Evolutionary conservation across 2,113 vertebrate genomes (phyloP).

Genomic region (Aptenodytes patagonicus): DNA sequence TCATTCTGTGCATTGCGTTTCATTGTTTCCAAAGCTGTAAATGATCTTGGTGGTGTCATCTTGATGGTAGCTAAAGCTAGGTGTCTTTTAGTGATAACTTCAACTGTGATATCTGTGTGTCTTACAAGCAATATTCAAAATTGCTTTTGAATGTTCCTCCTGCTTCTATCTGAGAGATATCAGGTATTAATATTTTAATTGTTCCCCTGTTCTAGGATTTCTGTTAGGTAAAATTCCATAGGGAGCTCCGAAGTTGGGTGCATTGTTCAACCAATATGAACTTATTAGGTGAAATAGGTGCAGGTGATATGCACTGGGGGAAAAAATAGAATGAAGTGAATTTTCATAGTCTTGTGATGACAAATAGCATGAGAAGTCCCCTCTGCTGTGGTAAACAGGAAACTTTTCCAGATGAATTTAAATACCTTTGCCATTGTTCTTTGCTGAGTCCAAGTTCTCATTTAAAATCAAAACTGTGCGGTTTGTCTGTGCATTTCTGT

Average conservation of each 20-base stretch:
- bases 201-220: neutral
- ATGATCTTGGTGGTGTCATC: neutral
- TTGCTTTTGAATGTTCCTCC: neutral
- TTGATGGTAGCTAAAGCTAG: neutral
- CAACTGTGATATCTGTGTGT: neutral
- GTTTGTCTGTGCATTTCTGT: neutral
- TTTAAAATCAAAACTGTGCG: neutral
- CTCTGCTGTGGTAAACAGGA: neutral
- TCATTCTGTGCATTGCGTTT: neutral
- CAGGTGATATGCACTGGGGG: neutral
- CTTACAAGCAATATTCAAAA: neutral
- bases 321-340: neutral
- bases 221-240: neutral
- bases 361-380: neutral
- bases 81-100: neutral
- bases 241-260: neutral
- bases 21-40: neutral
- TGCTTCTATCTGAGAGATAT: neutral
- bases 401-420: neutral
- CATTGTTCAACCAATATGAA: neutral
- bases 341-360: neutral
- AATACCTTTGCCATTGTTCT: neutral
- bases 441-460: neutral
- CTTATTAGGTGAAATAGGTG: neutral
- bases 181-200: neutral